Percentiles rank a stretch among this genome's conserved stretches.
phyloP scores from a whole-genome alignment of 2,888 invertebrate species.

The Ptychoptera albimana region DNA sequence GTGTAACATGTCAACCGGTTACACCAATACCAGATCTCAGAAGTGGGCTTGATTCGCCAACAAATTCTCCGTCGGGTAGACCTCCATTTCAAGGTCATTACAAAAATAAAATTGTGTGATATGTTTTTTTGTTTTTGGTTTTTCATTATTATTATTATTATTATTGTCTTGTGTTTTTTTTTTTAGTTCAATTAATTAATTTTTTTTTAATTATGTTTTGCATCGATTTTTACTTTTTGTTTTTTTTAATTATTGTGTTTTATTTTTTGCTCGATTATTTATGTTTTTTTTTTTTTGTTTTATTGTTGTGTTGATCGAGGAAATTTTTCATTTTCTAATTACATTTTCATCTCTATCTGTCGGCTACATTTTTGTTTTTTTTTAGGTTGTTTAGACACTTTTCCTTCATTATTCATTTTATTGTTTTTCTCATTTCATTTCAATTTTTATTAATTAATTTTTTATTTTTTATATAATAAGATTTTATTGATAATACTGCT shows the following conservation, averaged over 20 bases:
- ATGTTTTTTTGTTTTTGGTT: not conserved
- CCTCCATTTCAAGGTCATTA: conserved; percentile 30
- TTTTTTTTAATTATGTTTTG: not conserved
- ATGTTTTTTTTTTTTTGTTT: conserved; percentile 1
- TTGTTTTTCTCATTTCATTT: too few relatives aligned
- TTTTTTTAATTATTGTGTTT: not conserved
- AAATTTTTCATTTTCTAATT: too few relatives aligned
- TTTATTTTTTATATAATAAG: too few relatives aligned
- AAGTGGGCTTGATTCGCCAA: conserved; percentile 29
- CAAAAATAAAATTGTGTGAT: not conserved
- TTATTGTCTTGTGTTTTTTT: not conserved
- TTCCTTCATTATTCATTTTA: too few relatives aligned
- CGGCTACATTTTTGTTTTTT: too few relatives aligned
- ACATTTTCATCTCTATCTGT: too few relatives aligned
- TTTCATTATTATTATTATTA: not conserved
- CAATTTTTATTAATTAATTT: too few relatives aligned
- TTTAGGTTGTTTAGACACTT: too few relatives aligned
- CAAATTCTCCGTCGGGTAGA: conserved; percentile 26
- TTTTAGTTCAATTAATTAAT: too few relatives aligned
- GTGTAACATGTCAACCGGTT: conserved; percentile 69
- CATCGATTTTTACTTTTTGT: not conserved
- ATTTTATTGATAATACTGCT: too few relatives aligned
- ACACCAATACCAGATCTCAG: conserved; percentile 78
- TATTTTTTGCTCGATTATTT: not conserved
- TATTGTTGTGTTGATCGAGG: conserved; percentile 1